Base-by-base conservation (phyloP, 2,113 vertebrate genomes). In the Delphinapterus leucas region DNA sequence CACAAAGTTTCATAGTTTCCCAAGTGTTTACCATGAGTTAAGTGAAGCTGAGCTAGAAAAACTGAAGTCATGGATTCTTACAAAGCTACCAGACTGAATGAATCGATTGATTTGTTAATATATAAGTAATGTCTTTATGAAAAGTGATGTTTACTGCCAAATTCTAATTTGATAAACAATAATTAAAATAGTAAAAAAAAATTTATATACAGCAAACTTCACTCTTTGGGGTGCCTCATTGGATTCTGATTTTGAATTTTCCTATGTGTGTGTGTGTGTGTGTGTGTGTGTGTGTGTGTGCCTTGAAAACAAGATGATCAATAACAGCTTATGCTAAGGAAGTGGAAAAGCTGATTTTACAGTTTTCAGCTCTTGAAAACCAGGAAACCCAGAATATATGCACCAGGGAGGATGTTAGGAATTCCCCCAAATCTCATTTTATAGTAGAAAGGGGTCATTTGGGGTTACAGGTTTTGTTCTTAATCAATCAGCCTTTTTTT, bases 1-100 rank as follows among this genome's bases (percentile, higher is more conserved):
- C 77, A 61, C 98, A 2, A 94, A 98, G 44, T 99, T 99, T 98
- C 98, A 99, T 73, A 99, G 98, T 58, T 98, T 99, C 67, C 98
- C 99, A 21, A 96, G 98, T 28, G 98, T 99, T 92, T 79, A 98
- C 94, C 99, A 99, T 96, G 99, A 99, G 92, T 97, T 99, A 21
- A 98, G 68, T 86, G 98, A 67, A 96, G 95, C 87, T 28, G 99
- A 99, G 97, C 96, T 99, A 77, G 99, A 99, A 95, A 96, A 98
- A 55, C 97, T 99, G 20, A 99, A 97, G 61, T 97, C 98, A 7
- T 99, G 99, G 99, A 98, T 99, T 98, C 95, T 99, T 47, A 93
- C 98, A 38, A 99, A 99, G 96, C 98, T 99, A 20, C 99, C 99
- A 3, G 82, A 94, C 84, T 11, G n/a, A 98, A 88, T 97, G 97